Base-by-base conservation (phyloP, 2,113 vertebrate species). In the Brachypteracias leptosomus region DNA sequence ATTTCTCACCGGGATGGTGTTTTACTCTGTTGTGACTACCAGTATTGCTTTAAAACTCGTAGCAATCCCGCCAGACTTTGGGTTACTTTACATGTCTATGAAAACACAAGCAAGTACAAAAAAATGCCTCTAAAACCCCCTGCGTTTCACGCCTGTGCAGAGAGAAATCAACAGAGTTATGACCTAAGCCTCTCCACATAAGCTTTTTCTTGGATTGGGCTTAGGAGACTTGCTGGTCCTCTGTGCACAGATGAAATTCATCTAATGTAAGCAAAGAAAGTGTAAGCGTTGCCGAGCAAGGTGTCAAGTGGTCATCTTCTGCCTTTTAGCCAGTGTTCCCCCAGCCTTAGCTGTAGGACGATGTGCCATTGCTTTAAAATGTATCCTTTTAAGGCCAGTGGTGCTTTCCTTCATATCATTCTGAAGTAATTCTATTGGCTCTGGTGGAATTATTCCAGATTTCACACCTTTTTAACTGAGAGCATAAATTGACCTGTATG, bases 401-500 rank as follows among this genome's bases (percentile, higher is more conserved):
- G 79, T 66, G n/a, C 72, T 92, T 62, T 78, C 76, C 65, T 84
- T 90, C 62, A 1, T 84, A 83, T 85, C 88, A 72, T 1, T 74
- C 82, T 92, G 92, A 86, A 96, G 68, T 81, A 63, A 94, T 96
- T 87, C 96, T 78, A 42, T 92, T 96, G 86, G 92, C 83, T 96
- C 25, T 29, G 76, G 83, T 96, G 95, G 96, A 96, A 94, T 95
- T 96, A 95, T 94, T 96, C 96, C 95, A 94, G 95, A 93, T 92
- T 96, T 97, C 96, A 96, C 95, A 95, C 95, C 96, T 93, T 94
- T 97, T 95, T 96, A 96, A 94, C 93, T 89, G 95, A 96, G 88
- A 96, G 86, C 95, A 96, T 89, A 96, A 93, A 94, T 94, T 94
- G 96, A 96, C 95, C 96, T 42, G 77, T 79, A 94, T 85, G 96